phyloP scores from a whole-genome alignment of 2,797 vertebrate genomes.

The Tamandua tetradactyla region DNA sequence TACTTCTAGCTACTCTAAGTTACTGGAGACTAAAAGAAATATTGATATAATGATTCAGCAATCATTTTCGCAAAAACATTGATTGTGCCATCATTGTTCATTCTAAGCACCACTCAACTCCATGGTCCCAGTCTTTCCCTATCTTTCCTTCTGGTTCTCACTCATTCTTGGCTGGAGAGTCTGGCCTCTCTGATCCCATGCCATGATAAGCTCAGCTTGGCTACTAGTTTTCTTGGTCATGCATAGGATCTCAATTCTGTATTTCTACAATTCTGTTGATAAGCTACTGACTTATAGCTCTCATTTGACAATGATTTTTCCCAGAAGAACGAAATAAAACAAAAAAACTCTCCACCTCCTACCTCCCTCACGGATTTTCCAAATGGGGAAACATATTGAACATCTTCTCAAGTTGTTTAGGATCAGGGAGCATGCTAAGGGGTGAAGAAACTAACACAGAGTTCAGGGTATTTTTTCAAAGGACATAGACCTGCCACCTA shows the following conservation, averaged over 20 bases:
- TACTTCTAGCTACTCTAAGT: no score
- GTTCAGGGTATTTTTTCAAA: background rate
- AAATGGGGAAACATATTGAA: background rate
- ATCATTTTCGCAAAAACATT: no score
- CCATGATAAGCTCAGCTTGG: background rate
- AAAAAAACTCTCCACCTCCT: background rate
- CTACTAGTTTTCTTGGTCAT: background rate
- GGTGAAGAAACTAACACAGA: background rate
- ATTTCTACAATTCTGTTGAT: background rate
- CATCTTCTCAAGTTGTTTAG: background rate
- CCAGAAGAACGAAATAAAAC: no score
- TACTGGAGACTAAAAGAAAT: no score
- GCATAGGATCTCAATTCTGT: background rate
- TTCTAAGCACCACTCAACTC: no score
- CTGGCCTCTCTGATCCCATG: background rate
- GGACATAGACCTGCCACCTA: background rate
- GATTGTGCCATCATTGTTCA: no score
- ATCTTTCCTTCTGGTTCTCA: no score
- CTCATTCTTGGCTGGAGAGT: background rate
- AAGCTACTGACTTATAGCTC: background rate
- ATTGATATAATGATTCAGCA: no score
- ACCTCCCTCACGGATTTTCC: background rate
- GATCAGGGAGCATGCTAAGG: background rate
- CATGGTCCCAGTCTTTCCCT: no score
- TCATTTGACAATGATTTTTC: background rate